A percentile compares a stretch with the other conserved stretches of the same genome.
phyloP scores from a whole-genome alignment of 2,113 vertebrate genomes.

The Misgurnus mizolepis region DNA sequence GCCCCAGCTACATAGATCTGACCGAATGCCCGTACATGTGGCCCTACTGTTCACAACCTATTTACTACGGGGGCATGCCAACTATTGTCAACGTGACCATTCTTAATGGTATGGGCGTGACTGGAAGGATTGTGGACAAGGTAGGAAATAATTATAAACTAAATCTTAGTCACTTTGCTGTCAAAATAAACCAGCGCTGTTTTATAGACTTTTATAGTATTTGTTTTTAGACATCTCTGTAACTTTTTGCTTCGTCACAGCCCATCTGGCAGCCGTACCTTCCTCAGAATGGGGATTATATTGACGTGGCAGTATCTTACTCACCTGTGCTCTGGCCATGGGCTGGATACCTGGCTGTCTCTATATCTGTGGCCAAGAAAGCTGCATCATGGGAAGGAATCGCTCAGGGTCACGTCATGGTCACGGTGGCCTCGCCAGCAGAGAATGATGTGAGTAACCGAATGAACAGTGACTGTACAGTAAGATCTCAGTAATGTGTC shows the following conservation, averaged over 20 bases:
- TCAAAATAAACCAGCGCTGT: not conserved
- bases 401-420: conserved; percentile 95
- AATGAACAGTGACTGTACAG: not conserved
- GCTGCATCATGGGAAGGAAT: conserved; percentile 95
- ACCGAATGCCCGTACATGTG: conserved; percentile 99
- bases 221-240: too few relatives aligned
- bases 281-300: conserved; percentile 94
- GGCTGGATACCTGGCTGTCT: conserved; percentile 96
- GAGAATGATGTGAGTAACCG: conserved; percentile 83
- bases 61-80: conserved; percentile 98
- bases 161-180: too few relatives aligned
- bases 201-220: not conserved
- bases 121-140: conserved; percentile 94
- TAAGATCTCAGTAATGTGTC: not conserved
- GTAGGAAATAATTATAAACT: conserved; percentile 64
- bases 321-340: conserved; percentile 95
- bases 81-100: conserved; percentile 97
- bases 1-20: conserved; percentile 96
- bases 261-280: conserved; percentile 98
- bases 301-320: conserved; percentile 94
- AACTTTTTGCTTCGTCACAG: conserved; percentile 64
- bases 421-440: conserved; percentile 90
- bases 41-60: conserved; percentile 99
- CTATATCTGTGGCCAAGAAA: conserved; percentile 96
- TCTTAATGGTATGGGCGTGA: conserved; percentile 98